phyloP scores from a whole-genome alignment of 2,113 vertebrate species.

The Austrofundulus limnaeus region DNA sequence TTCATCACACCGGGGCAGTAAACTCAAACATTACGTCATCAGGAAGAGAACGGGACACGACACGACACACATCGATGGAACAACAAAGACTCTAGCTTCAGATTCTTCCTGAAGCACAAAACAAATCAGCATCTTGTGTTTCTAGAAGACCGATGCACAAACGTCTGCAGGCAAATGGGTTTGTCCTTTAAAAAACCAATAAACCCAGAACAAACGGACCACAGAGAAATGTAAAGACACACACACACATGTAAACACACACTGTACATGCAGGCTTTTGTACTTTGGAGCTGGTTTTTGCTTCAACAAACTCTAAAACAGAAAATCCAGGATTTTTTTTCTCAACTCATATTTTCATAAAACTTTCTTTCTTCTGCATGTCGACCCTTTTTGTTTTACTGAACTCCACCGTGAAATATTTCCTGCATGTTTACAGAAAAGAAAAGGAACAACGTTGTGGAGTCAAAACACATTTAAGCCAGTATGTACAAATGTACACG shows the following conservation, averaged over 20 bases:
- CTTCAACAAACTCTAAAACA: not conserved
- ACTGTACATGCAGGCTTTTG: slow-evolving; percentile 40
- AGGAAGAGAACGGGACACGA: slow-evolving; percentile 66
- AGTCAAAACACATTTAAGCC: slow-evolving; percentile 55
- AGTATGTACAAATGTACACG: slow-evolving; percentile 73
- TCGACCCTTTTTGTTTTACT: not conserved
- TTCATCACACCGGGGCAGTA: slow-evolving; percentile 54
- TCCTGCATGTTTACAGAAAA: slow-evolving; percentile 53
- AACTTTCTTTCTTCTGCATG: slow-evolving; percentile 2
- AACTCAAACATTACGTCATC: slow-evolving; percentile 60
- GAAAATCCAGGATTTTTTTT: not conserved
- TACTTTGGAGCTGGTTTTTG: not conserved
- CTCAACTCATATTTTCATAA: not conserved
- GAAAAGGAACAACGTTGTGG: slow-evolving; percentile 36
- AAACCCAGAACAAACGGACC: slow-evolving; percentile 15
- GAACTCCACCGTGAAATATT: slow-evolving; percentile 20
- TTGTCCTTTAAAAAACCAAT: slow-evolving; percentile 9
- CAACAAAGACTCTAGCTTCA: slow-evolving; percentile 45
- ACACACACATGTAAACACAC: slow-evolving; percentile 26
- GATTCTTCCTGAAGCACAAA: not conserved
- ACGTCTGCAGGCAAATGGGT: slow-evolving; percentile 6
- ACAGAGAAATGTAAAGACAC: slow-evolving; percentile 35
- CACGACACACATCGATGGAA: slow-evolving; percentile 61
- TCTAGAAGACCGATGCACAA: slow-evolving; percentile 30
- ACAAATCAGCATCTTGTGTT: not conserved